Evolutionary conservation across 2,113 vertebrate genomes (phyloP), one percentile per base, ranked within the genome.

Genomic region (Thinocorus orbignyianus): DNA sequence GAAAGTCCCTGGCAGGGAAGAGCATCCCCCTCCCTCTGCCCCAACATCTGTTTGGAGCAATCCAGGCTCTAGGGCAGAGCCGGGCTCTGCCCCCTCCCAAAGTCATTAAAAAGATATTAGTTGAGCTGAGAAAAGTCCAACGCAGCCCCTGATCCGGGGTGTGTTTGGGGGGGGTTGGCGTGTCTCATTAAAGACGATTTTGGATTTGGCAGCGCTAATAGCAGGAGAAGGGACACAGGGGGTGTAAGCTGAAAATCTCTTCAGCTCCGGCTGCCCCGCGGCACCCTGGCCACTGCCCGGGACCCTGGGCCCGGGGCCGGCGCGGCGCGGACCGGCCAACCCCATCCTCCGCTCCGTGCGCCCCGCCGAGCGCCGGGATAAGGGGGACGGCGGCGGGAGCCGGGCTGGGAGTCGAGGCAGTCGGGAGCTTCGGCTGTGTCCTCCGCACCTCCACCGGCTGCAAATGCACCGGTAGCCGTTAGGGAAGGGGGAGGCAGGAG

Each of bases 61-160:
- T 97, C 98, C 97, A 95, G 97, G 97, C 98, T 97, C 95, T 97
- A 97, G 98, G 98, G 98, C 98, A 98, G 95, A 94, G 92, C 87
- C 48, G 64, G 52, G 88, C 86, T 91, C 81, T 97, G 94, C 94
- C 97, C 96, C 95, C 94, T 93, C 88, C 82, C 85, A 31, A 97
- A 97, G 98, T 98, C 98, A 98, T 98, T 98, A 98, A 98, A 98
- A 98, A 97, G 98, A 98, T 98, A 98, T 98, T 98, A 98, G 97
- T 80, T 51, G 95, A 96, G 90, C 92, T 93, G 95, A 94, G 95
- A 94, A 94, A 89, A 89, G 95, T 91, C 97, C 97, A 73, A 92
- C 93, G 94, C 96, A 94, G 93, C 82, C 93, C 97, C 95, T 85
- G 96, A 94, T 95, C 92, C 79, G 60, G 79, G 48, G n/a, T 68